Conservation (phyloP, 1,140 invertebrate genomes). For the Doryteuthis pealeii region DNA sequence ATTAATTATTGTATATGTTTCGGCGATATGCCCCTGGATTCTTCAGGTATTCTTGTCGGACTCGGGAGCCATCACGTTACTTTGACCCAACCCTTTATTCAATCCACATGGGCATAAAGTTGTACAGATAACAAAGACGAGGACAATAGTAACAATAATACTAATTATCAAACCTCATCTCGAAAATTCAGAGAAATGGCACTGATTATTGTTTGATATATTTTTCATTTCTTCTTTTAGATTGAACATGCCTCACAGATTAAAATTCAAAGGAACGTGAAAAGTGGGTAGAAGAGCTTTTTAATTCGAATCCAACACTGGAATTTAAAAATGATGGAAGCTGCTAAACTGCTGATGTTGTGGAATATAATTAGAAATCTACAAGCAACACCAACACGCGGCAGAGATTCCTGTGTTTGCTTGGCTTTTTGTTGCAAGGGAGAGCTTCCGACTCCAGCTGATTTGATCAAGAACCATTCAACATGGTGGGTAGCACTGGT, state of each 20-base stretch:
- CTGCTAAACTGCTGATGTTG: constrained; percentile 64
- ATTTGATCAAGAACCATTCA: constrained; percentile 63
- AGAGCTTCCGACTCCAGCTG: constrained; percentile 58
- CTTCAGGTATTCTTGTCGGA: too few relatives aligned
- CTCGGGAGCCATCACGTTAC: too few relatives aligned
- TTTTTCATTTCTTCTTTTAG: too few relatives aligned
- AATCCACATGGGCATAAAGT: too few relatives aligned
- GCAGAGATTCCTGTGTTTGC: constrained; percentile 61
- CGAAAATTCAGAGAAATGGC: too few relatives aligned
- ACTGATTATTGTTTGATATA: too few relatives aligned
- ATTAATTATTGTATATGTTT: too few relatives aligned
- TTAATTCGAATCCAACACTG: constrained; percentile 59
- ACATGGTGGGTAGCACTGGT: constrained; percentile 58
- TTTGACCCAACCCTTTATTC: too few relatives aligned
- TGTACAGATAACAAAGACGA: too few relatives aligned
- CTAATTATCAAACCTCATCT: too few relatives aligned
- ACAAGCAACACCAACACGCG: constrained; percentile 44
- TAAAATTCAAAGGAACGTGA: constrained; percentile 41
- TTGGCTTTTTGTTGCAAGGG: constrained; percentile 62
- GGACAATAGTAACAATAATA: too few relatives aligned
- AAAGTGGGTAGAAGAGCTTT: constrained; percentile 45
- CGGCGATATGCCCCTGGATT: too few relatives aligned
- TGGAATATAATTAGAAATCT: constrained; percentile 55
- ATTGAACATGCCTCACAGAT: constrained; percentile 49
- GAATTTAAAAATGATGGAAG: constrained; percentile 63